phyloP scores from a whole-genome alignment of 2,113 vertebrate species.

The Melanocharis versteri region DNA sequence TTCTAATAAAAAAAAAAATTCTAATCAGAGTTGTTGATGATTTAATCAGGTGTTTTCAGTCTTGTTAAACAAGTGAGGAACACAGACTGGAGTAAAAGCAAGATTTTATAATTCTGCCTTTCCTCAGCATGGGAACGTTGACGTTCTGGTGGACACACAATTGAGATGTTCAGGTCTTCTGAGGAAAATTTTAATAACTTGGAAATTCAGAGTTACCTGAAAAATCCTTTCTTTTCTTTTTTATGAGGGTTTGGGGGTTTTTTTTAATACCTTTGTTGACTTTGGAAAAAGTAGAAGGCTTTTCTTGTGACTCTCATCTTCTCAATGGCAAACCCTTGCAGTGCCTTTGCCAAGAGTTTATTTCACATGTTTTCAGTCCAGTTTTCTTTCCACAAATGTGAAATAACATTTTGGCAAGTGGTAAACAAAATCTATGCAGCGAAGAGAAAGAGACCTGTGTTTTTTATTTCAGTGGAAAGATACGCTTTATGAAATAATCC shows the following conservation, averaged over 20 bases:
- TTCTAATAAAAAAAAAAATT: not conserved
- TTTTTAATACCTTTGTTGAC: conserved; percentile 8
- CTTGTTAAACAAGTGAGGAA: not conserved
- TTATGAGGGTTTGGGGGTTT: not conserved
- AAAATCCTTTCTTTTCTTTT: not conserved
- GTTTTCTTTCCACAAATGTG: conserved; percentile 59
- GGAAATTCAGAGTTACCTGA: conserved; percentile 11
- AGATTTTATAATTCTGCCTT: not conserved
- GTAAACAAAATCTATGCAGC: conserved; percentile 25
- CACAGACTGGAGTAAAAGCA: not conserved
- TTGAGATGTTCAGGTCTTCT: not conserved
- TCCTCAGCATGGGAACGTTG: not conserved
- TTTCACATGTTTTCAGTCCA: conserved; percentile 62
- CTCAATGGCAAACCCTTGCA: conserved; percentile 46
- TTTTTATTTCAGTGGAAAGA: conserved; percentile 22
- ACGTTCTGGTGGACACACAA: not conserved
- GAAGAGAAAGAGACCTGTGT: not conserved
- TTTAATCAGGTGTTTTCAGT: not conserved
- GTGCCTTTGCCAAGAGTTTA: conserved; percentile 59
- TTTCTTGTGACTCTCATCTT: conserved; percentile 65
- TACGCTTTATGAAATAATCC: conserved; percentile 3
- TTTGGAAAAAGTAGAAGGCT: conserved; percentile 31
- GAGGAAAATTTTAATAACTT: not conserved
- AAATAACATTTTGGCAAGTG: conserved; percentile 62
- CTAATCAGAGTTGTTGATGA: not conserved